Conservation (phyloP, 2,797 vertebrate species). For the Melanogrammus aeglefinus region DNA sequence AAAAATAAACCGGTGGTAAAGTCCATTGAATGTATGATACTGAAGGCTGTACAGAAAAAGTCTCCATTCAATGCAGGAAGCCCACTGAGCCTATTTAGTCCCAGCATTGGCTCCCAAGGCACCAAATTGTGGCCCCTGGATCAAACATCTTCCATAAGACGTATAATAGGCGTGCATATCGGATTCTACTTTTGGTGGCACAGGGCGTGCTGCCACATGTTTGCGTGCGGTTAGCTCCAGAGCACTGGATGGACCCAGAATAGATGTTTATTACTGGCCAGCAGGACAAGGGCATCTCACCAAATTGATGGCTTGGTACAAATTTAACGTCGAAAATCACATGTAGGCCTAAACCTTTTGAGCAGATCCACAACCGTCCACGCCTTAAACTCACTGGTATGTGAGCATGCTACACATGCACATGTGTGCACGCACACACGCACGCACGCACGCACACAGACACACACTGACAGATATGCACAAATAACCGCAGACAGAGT, state of each 20-base stretch:
- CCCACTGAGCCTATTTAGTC: background rate
- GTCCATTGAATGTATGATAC: background rate
- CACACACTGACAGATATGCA: slow-evolving; percentile 1
- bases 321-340: slow-evolving; percentile 73
- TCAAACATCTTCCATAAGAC: slow-evolving; percentile 24
- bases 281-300: slow-evolving; percentile 60
- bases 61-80: no score
- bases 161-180: slow-evolving; percentile 42
- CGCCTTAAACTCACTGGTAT: slow-evolving; percentile 12
- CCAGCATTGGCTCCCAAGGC: slow-evolving; percentile 1
- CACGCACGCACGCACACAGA: background rate
- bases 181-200: slow-evolving; percentile 50
- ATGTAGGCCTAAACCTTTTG: slow-evolving; percentile 61
- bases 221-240: slow-evolving; percentile 57
- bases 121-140: slow-evolving; percentile 14
- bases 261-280: slow-evolving; percentile 74
- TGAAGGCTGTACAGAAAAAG: background rate
- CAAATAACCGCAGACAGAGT: slow-evolving; percentile 20
- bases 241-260: slow-evolving; percentile 61
- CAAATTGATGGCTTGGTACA: slow-evolving; percentile 70
- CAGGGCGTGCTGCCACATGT: slow-evolving; percentile 55
- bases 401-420: slow-evolving; percentile 4
- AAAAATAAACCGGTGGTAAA: background rate
- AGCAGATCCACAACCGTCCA: slow-evolving; percentile 51
- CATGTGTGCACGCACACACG: background rate